Evolutionary conservation across 2,797 vertebrate genomes (phyloP), one percentile per base, ranked within the genome.

Genomic region (Macropus fuliginosus): DNA sequence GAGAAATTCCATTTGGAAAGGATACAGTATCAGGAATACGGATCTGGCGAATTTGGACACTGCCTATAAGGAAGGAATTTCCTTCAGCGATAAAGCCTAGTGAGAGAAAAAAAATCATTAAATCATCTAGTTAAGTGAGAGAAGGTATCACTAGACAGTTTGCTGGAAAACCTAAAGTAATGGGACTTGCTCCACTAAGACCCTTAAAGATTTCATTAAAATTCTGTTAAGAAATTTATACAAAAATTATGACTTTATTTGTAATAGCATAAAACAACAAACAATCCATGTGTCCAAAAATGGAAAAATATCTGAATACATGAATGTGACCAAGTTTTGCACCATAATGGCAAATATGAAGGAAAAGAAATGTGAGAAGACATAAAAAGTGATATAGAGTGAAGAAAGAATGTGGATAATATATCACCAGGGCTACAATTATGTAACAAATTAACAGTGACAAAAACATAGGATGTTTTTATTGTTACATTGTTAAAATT

Each of bases 1-100:
- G 89, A 96, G 92, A 91, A 0, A 40, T 40, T 57, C 3, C 16
- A 34, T 40, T 50, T 34, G 91, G 91, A 91, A 92, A 91, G 46
- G 56, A 10, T 10, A 16, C 5, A 9, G 31, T 0, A 46, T 56
- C 50, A 66, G 91, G 54, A 91, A 56, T 21, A 3, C 95, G 96
- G 74, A 98, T 91, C 97, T 98, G 98, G 56, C 95, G 97, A 52
- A 98, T 96, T 10, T 98, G 94, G 50, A 98, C 93, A 1, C 94
- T 98, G 92, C 98, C 98, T 96, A 98, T 34, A 29, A 98, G 98
- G 62, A 97, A 97, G 90, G 96, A 97, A 56, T 98, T 98, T 21
- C 98, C 98, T 24, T 98, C 98, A 10, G 97, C 95, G 93, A 98
- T 95, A 90, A 98, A 97, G 14, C 98, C 98, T 98, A 90, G 34